Conservation (phyloP, 2,113 vertebrate genomes). For the Pandion haliaetus region DNA sequence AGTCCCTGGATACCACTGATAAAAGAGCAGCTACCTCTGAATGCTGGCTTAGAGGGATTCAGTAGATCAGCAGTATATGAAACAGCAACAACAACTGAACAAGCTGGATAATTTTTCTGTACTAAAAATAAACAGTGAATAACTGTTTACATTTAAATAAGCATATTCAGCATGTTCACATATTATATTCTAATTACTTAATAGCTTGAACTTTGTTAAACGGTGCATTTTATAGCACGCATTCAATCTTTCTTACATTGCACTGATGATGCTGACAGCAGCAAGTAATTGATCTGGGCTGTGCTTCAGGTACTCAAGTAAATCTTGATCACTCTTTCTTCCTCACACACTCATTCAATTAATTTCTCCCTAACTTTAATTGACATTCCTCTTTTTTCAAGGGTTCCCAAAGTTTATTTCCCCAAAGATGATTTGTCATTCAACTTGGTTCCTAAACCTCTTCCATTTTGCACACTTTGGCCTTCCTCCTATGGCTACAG, state of each 20-base stretch:
- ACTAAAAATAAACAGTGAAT: conserved; percentile 58
- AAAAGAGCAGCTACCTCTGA: neutral
- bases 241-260: conserved; percentile 45
- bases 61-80: neutral
- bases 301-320: conserved; percentile 48
- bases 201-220: conserved; percentile 60
- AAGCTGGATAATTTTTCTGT: neutral
- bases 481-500: neutral
- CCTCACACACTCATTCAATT: conserved; percentile 27
- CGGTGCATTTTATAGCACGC: neutral
- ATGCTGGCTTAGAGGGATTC: neutral
- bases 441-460: neutral
- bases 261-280: conserved; percentile 35
- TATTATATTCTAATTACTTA: conserved; percentile 65
- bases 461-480: neutral
- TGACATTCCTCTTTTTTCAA: conserved; percentile 7
- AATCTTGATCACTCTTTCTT: conserved; percentile 35
- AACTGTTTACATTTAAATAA: conserved; percentile 54
- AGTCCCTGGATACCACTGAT: neutral
- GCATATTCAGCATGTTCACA: conserved; percentile 62
- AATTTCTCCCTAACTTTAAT: conserved; percentile 23
- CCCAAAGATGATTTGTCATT: conserved; percentile 15
- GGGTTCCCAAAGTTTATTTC: conserved; percentile 6
- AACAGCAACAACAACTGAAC: conserved; percentile 37
- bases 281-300: conserved; percentile 56